Base-by-base conservation (phyloP, 2,888 invertebrate species). In the Apocheima hispidaria region DNA sequence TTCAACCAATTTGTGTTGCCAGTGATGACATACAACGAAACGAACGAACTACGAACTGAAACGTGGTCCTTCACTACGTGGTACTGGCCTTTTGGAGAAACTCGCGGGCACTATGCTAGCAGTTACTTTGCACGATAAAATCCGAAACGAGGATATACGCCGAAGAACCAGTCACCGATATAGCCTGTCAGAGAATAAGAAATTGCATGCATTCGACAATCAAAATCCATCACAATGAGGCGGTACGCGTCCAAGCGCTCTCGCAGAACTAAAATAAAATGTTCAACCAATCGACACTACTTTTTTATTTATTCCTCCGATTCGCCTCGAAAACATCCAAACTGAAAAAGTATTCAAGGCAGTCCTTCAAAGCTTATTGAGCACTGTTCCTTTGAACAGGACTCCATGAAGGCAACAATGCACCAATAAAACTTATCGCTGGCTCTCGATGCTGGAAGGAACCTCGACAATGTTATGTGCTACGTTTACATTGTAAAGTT, bases 361-460 rank as follows among this genome's bases (percentile, higher is more conserved):
- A 62, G 58, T 66, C 57, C 62, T 62, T 66, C 66, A 60, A 58
- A 55, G 63, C 59, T 70, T 70, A 70, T 72, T 68, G 69, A 64
- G 68, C 55, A 66, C 66, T 68, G 68, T 72, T 71, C 69, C 52
- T 53, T 56, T 57, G 36, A 52, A 58, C 51, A 60, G 72, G 68
- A 71, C 70, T 70, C 69, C 69, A 71, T 69, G 71, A 70, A 73
- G 77, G 46, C 56, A 89, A 90, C 89, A 90, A 91, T 91, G 83
- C 83, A 65, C 69, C 88, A 82, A 90, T 91, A 91, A 91, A 91
- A 87, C 70, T 83, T 84, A 87, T 84, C 78, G 82, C 78, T 71
- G 75, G 44, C 30, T 40, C 44, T 50, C 46, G 44, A 36, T 26
- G 44, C 56, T 48, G 43, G 40, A 35, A 43, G 57, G 54, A 50